Percentiles rank a stretch among this genome's conserved stretches.
These are phyloP conservation scores for Campoplex nolae DNA, from an alignment of 2,888 invertebrate genomes.

Conservation along the genomic window DNA sequence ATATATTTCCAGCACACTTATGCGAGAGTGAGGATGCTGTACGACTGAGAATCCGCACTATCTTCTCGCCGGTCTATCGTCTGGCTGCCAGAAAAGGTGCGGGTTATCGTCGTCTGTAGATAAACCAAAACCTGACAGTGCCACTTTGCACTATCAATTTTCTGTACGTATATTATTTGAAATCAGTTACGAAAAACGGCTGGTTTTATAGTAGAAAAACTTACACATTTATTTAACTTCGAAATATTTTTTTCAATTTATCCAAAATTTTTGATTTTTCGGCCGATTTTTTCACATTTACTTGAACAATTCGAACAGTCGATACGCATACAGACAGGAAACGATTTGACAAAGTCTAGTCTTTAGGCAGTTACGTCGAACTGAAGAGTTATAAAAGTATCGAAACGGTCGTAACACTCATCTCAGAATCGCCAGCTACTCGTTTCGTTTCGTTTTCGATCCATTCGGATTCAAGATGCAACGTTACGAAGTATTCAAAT, in stretches of 20 bases:
- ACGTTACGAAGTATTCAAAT: no score
- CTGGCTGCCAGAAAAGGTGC: conserved; percentile 46
- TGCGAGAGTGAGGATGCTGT: background rate
- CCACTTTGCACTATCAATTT: conserved; percentile 50
- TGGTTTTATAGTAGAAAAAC: background rate
- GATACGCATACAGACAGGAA: no score
- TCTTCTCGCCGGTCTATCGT: conserved; percentile 53
- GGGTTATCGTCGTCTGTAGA: conserved; percentile 66
- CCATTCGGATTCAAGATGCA: no score
- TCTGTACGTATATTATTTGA: background rate
- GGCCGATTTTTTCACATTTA: no score
- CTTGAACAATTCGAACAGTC: no score
- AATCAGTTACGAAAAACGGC: background rate
- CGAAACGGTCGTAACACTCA: no score
- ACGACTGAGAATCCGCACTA: conserved; percentile 37
- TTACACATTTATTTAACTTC: background rate
- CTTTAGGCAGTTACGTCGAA: no score
- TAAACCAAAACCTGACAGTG: conserved; percentile 73
- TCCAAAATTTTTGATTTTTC: no score
- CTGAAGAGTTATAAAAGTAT: no score
- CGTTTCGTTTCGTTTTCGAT: no score
- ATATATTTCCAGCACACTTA: conserved; percentile 1
- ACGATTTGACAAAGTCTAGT: no score
- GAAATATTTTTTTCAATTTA: background rate
- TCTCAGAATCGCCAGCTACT: no score